phyloP scores from a whole-genome alignment of 2,113 vertebrate species.

The Megaleporinus macrocephalus region DNA sequence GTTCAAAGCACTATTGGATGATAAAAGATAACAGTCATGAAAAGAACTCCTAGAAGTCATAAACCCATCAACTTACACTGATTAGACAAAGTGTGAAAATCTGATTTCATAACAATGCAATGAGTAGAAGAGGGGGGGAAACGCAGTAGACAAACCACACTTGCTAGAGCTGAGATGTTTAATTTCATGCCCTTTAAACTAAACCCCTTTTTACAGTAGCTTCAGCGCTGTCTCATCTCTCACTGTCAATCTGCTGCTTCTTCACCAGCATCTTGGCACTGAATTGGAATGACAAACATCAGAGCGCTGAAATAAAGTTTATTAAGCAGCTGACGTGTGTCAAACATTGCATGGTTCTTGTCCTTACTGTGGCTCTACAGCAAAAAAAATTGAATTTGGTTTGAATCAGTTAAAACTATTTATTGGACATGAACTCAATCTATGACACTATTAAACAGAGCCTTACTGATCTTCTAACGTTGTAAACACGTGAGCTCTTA shows the following conservation, averaged over 20 bases:
- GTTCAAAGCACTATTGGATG: background rate
- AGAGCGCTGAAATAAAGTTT: background rate
- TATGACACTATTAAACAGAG: too few species aligned
- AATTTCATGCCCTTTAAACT: conserved; percentile 47
- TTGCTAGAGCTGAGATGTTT: conserved; percentile 2
- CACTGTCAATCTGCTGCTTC: conserved; percentile 18
- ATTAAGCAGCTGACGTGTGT: background rate
- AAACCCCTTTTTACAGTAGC: background rate
- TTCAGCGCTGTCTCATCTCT: background rate
- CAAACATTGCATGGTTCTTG: background rate
- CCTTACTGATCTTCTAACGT: too few species aligned
- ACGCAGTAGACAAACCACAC: background rate
- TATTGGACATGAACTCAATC: too few species aligned
- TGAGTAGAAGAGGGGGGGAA: background rate
- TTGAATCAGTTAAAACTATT: too few species aligned
- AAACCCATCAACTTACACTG: background rate
- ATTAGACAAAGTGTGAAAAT: conserved; percentile 26
- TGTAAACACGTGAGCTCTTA: background rate
- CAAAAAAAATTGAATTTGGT: too few species aligned
- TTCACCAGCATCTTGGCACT: background rate
- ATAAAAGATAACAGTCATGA: background rate
- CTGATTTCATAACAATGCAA: conserved; percentile 2
- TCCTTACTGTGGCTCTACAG: background rate
- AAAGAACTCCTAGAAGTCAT: background rate
- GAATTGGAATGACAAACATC: background rate